Evolutionary conservation across 1,140 invertebrate genomes (phyloP), one percentile per base, ranked within the genome.

Genomic region (Dendroctonus valens): DNA sequence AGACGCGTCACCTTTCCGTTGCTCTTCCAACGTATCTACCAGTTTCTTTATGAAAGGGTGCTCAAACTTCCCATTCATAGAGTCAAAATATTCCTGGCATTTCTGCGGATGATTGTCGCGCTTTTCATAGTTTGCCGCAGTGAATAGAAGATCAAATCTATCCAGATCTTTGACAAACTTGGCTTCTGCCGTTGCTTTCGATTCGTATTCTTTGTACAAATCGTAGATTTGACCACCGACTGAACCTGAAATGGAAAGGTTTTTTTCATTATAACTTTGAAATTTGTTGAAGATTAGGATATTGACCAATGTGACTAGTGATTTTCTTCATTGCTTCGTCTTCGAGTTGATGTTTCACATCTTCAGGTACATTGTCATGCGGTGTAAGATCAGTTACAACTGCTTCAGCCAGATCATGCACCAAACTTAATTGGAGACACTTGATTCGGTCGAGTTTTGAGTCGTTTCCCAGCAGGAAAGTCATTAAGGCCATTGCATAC

Each of bases 321-420:
- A 97, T 89, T 57, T 89, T 81, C 68, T 89, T 83, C 88, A 97
- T 94, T 2, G 94, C 93, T 72, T 87, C 87, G 78, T 92, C 87
- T 83, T 99, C 97, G 77, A 83, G 78, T 64, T 80, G 79, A 65
- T 93, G 90, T 78, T 99, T 99, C 55, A 93, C 91, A 63, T 91
- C 89, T 59, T 87, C 86, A 50, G 87, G 79, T 8, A 99, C 81
- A 39, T 93, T 93, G 83, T 94, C 96, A 67, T 87, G 82, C 6
- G 97, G 97, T n/a, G 96, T 98, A 12, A 99, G 87, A 78, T 99
- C 97, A 14, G 97, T 97, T 40, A 98, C 93, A 73, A 98, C 92
- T 76, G 91, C 90, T 82, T 99, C 97, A 1, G 95, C 95, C 75
- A 99, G 82, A 78, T 99, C 97, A 81, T 99, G 97, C 7, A 99